A percentile compares a stretch with the other conserved stretches of the same genome.
phyloP scores from a whole-genome alignment of 30 jellyfish, hydroid and myxozoan species.

The Turritopsis rubra region DNA sequence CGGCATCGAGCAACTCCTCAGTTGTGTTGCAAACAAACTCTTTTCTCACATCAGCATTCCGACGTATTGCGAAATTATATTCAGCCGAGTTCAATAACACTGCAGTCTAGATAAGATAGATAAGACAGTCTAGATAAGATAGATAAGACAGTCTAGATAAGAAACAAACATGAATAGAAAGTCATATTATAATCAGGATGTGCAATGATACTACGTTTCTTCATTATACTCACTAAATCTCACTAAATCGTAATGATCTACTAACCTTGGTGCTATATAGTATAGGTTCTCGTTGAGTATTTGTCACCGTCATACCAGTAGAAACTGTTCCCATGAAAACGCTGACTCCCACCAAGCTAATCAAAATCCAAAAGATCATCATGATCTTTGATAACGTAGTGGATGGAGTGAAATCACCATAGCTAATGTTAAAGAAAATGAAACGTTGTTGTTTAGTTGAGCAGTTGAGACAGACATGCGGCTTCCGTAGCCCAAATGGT shows the following conservation, averaged over 20 bases:
- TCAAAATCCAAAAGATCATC: not conserved
- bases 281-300: not conserved
- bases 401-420: slow-evolving; percentile 12
- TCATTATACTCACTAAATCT: too few species aligned
- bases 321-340: not conserved
- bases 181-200: too few species aligned
- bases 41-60: not conserved
- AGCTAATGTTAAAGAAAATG: not conserved
- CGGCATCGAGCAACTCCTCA: not conserved
- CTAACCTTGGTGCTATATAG: not conserved
- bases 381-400: not conserved
- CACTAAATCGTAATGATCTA: too few species aligned
- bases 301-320: not conserved
- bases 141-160: too few species aligned
- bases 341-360: not conserved
- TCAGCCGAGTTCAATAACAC: not conserved
- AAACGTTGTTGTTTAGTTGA: too few species aligned
- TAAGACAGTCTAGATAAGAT: too few species aligned
- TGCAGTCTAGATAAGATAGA: not conserved
- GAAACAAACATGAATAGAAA: too few species aligned
- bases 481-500: too few species aligned
- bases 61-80: not conserved
- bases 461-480: too few species aligned
- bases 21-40: not conserved
- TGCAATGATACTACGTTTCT: too few species aligned